A percentile compares a stretch with the other conserved stretches of the same genome.
These are phyloP conservation scores for Desmophyllum pertusum DNA, from an alignment of 92 coral and sea anemone species.

Conservation along the genomic window DNA sequence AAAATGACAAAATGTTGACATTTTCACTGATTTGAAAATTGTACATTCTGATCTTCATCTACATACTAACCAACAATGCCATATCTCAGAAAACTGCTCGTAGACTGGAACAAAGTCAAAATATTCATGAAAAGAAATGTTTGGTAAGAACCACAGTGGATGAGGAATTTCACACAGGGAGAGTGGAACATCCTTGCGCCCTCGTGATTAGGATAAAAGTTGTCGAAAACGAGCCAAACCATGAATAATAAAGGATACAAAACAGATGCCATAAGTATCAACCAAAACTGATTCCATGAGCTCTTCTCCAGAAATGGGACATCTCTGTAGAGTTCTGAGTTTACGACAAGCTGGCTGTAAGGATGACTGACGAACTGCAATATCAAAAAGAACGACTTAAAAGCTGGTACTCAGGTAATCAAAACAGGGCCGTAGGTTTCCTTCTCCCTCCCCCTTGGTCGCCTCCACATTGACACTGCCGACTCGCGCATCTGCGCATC, in stretches of 20 bases:
- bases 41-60: too few relatives aligned
- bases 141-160: conserved; percentile 50
- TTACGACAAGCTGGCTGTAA: conserved; percentile 56
- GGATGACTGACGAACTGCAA: conserved; percentile 66
- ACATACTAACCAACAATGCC: conserved; percentile 39
- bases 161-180: conserved; percentile 53
- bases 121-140: conserved; percentile 39
- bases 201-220: conserved; percentile 26
- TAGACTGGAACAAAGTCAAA: conserved; percentile 32
- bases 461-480: too few relatives aligned
- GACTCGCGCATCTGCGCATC: too few relatives aligned
- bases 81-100: conserved; percentile 33
- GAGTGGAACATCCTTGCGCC: conserved; percentile 44
- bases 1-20: neutral
- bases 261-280: conserved; percentile 30
- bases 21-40: too few relatives aligned
- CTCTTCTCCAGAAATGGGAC: conserved; percentile 39
- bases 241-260: conserved; percentile 34
- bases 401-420: too few relatives aligned
- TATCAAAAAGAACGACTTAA: too few relatives aligned
- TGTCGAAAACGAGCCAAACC: conserved; percentile 36
- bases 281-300: conserved; percentile 19
- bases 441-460: too few relatives aligned
- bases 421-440: too few relatives aligned
- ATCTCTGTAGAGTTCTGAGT: conserved; percentile 49